Base-by-base conservation (phyloP, 2,113 vertebrate species). In the Gopherus flavomarginatus region DNA sequence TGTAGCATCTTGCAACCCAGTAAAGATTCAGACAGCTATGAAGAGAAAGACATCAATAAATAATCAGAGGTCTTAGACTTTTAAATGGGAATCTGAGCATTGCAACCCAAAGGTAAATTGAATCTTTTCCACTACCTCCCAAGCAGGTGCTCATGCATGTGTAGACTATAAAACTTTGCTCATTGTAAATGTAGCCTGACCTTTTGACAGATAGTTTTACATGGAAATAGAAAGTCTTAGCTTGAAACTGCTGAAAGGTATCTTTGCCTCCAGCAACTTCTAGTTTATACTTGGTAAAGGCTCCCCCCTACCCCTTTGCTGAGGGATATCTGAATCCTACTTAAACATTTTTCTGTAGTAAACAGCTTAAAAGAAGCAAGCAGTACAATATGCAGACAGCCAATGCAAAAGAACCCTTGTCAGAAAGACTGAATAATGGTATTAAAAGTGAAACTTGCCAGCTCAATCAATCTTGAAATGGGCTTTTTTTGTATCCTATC, bases 31-130 rank as follows among this genome's bases (percentile, higher is more conserved):
- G 99, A 99, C 99, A 98, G 97, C 95, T 96, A 96, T 92, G 95
- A 96, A 98, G 98, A 98, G 98, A 98, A 97, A 99, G 98, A 98
- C 99, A 99, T 99, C 99, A 99, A 99, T 99, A 99, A 99, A 99
- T 99, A 99, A 99, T 99, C 99, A 99, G 97, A 97, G 93, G 95
- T 98, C 98, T 99, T 98, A 99, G 98, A 99, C 98, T 99, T 99
- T 99, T 99, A 99, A 99, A 99, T 99, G 98, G 99, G 98, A 99
- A 99, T 98, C 98, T 98, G 98, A 98, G 98, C 98, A 97, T 98
- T 98, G 98, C 98, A 98, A 98, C 98, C 98, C 96, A 97, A 98
- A 97, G 98, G 98, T 99, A 99, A 99, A 99, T 99, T 98, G 98
- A 99, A 98, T 98, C 97, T 97, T 98, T 97, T 95, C 92, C 80